Evolutionary conservation across 2,888 invertebrate genomes (phyloP), one percentile per base, ranked within the genome.

Genomic region (Gortyna flavago): DNA sequence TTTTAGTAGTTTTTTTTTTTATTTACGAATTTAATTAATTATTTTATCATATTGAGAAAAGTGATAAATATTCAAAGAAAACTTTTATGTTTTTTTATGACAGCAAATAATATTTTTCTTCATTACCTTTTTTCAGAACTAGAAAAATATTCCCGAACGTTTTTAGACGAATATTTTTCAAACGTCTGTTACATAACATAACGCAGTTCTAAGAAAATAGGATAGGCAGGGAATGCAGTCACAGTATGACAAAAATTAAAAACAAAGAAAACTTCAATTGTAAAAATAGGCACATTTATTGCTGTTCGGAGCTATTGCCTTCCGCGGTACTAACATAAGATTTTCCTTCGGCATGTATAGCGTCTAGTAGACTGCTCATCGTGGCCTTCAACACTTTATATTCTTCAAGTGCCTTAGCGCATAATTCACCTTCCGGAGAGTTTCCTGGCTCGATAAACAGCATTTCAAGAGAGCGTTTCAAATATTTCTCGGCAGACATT

Each of bases 341-440:
- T 88, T 93, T 94, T 35, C 94, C 94, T 77, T 94, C 94, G 0
- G 94, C 94, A 77, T 95, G 94, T 72, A 96, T 91, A 18, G 90
- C 92, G 69, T 95, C 92, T 29, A 94, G 81, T 4, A 95, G 92
- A 71, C 87, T 91, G 48, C 88, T 91, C 88, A 97, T 97, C 13
- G 97, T 97, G 29, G 94, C 94, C 88, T 97, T 97, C 44, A 98
- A 90, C 0, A 97, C 96, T 89, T 97, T 97, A 75, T 98, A 95
- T 87, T 98, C 97, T 77, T 97, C 97, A 32, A 98, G 92, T n/a
- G 98, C 98, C 84, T 97, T 97, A 72, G 97, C 97, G 9, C 98
- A 97, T 44, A 98, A 91, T 88, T 97, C 96, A 0, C 98, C 98
- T 93, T 98, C 98, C 0, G 98, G 98, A 32, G 98, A 98, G 54